Base-by-base conservation (phyloP, 2,113 vertebrate species). In the Dryoscopus gambensis region DNA sequence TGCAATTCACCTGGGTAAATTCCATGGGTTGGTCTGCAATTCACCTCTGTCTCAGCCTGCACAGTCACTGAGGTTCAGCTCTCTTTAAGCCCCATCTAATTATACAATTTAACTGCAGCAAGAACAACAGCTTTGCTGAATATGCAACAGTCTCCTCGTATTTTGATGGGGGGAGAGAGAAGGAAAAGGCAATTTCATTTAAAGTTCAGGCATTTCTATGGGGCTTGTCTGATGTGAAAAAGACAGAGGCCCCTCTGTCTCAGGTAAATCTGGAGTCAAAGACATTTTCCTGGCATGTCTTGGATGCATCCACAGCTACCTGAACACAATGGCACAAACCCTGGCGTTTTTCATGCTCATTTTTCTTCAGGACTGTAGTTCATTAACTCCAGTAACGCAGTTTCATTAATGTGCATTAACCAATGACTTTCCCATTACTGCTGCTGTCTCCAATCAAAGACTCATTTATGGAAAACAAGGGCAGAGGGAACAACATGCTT, bases 401-500 rank as follows among this genome's bases (percentile, higher is more conserved):
- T 71, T 96, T 86, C 90, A 70, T 93, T 70, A 78, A 69, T 44
- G 71, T 57, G 70, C 92, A 65, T 85, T 90, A 88, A 73, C 75
- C 62, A 60, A 60, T 49, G 86, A 88, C 92, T 90, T 52, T n/a
- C 82, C 28, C 33, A 47, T 93, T 76, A 91, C 67, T 47, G 17
- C 88, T 90, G 89, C 92, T 83, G 94, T 69, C 94, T 96, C 90
- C 90, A 90, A 85, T 76, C 90, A 83, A 83, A 73, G 95, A 76
- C 33, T 90, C 96, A 80, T 94, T 96, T 94, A 95, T 42, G 68
- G 94, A 94, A 95, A 95, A 90, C 91, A 95, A 93, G 93, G 86
- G 95, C 95, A 97, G 91, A 82, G 91, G 85, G 90, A 97, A 77
- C 71, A 82, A 59, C 65, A 74, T 64, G 53, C 53, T 96, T 95